phyloP scores from a whole-genome alignment of 2,797 vertebrate genomes.

The Scomberomorus guttatus region DNA sequence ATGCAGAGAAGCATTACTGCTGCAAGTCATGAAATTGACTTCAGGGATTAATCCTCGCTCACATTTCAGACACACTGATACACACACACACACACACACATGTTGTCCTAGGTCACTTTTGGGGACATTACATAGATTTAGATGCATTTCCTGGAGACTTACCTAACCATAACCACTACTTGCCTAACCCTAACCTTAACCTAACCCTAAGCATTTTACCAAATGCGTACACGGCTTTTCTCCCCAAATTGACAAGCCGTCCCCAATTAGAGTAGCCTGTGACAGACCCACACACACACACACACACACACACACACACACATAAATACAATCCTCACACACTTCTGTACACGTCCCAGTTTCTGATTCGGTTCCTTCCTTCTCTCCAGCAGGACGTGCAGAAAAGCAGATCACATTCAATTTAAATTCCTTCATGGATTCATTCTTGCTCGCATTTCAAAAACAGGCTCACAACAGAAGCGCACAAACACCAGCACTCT shows the following conservation, averaged over 20 bases:
- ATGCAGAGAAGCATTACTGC: not conserved
- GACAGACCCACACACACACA: not conserved
- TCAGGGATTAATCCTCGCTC: conserved; percentile 10
- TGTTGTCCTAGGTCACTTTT: too few relatives aligned
- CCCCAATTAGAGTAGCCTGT: too few relatives aligned
- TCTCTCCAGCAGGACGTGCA: conserved; percentile 12
- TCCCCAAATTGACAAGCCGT: too few relatives aligned
- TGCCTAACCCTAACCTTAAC: too few relatives aligned
- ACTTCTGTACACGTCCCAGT: not conserved
- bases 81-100: not conserved
- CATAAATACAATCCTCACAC: too few relatives aligned
- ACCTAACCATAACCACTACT: too few relatives aligned
- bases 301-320: not conserved
- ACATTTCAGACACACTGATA: not conserved
- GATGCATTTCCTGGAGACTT: too few relatives aligned
- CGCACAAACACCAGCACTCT: conserved; percentile 10
- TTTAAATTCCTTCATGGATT: conserved; percentile 40
- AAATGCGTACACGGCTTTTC: too few relatives aligned
- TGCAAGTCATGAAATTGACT: conserved; percentile 6
- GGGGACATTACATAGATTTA: too few relatives aligned
- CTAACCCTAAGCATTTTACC: too few relatives aligned
- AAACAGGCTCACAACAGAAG: not conserved
- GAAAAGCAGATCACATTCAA: conserved; percentile 21
- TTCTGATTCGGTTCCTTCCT: not conserved
- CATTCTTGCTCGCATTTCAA: conserved; percentile 27